A percentile compares a stretch with the other conserved stretches of the same genome.
phyloP scores from a whole-genome alignment of 2,113 vertebrate species.

The Willisornis vidua region DNA sequence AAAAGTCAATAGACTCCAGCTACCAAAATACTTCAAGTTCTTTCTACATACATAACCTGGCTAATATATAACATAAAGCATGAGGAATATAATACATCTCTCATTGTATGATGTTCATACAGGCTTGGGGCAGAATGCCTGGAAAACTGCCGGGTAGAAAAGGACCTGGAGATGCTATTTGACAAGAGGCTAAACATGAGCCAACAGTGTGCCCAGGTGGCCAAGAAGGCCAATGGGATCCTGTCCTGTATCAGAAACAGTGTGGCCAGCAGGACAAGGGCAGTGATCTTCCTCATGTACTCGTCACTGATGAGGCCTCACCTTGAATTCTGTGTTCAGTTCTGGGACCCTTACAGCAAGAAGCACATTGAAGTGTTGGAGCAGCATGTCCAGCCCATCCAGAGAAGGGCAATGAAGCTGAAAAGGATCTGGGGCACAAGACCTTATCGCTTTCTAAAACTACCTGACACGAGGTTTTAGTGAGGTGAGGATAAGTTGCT shows the following conservation, averaged over 20 bases:
- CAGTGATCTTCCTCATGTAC: accelerated
- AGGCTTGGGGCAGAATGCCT: not conserved
- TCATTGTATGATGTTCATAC: not conserved
- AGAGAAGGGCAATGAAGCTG: not conserved
- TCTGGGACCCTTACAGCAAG: not conserved
- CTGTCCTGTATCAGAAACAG: accelerated
- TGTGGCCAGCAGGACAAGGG: accelerated
- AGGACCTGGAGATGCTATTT: not conserved
- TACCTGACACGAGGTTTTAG: not conserved
- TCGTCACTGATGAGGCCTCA: accelerated
- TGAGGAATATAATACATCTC: not conserved
- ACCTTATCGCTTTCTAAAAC: not conserved
- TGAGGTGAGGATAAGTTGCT: not conserved
- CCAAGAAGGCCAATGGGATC: no score
- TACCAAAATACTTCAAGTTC: not conserved
- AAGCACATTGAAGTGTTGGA: accelerated
- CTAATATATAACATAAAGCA: not conserved
- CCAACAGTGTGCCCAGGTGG: not conserved
- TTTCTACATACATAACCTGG: not conserved
- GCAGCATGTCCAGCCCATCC: not conserved
- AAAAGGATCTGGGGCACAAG: not conserved
- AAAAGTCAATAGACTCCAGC: not conserved
- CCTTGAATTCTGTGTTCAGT: not conserved
- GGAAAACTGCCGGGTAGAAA: not conserved
- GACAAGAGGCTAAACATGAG: not conserved